phyloP scores from a whole-genome alignment of 2,888 invertebrate species.

The Caenorhabditis panamensis region DNA sequence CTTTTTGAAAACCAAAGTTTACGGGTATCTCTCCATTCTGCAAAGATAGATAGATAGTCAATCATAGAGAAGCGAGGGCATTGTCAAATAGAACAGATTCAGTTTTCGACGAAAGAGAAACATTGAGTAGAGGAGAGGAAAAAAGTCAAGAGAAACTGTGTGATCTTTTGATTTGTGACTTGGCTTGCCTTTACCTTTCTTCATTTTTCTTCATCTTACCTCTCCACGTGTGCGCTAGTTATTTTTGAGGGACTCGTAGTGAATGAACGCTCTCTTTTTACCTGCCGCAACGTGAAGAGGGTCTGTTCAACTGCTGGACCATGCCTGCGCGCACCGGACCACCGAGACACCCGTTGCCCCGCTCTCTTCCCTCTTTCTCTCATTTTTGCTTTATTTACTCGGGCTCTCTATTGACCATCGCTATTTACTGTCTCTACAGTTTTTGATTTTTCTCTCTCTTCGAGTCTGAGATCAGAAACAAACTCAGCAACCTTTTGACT shows the following conservation, averaged over 20 bases:
- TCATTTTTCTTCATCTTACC: not conserved
- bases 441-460: conserved; percentile 10
- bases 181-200: conserved; percentile 6
- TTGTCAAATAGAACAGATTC: conserved; percentile 49
- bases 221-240: not conserved
- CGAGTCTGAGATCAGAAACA: conserved; percentile 4
- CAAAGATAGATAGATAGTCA: conserved; percentile 15
- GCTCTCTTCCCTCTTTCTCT: conserved; percentile 20
- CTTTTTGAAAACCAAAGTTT: conserved; percentile 36
- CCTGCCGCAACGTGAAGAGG: not conserved
- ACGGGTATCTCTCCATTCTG: conserved; percentile 35
- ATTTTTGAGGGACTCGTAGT: conserved; percentile 18
- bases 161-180: conserved; percentile 55
- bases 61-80: conserved; percentile 26
- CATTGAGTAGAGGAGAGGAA: conserved; percentile 16
- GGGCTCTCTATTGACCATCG: conserved; percentile 45
- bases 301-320: not conserved
- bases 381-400: conserved; percentile 54
- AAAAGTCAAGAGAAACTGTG: not conserved
- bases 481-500: not conserved
- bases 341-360: conserved; percentile 10
- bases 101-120: conserved; percentile 33
- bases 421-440: conserved; percentile 45
- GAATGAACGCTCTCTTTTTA: conserved; percentile 7
- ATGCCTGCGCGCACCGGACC: not conserved